Percentiles rank a stretch among this genome's conserved stretches.
These are phyloP conservation scores for Gymnogyps californianus DNA, from an alignment of 2,113 vertebrate genomes.

Conservation along the genomic window DNA sequence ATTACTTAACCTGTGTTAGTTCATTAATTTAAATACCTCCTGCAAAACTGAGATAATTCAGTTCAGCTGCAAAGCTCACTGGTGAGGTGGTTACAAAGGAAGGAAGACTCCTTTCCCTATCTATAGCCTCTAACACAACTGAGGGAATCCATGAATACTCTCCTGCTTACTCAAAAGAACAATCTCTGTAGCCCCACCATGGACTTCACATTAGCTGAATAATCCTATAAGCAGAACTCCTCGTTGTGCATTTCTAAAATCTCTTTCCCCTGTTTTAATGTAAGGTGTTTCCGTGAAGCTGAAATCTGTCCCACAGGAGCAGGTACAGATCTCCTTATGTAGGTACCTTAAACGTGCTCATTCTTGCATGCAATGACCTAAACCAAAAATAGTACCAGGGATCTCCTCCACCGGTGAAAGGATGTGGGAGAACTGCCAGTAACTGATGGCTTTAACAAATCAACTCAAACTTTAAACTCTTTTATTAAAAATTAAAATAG, in stretches of 20 bases:
- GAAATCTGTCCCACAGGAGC: background rate
- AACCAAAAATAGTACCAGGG: background rate
- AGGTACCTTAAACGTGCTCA: background rate
- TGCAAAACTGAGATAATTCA: background rate
- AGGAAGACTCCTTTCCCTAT: background rate
- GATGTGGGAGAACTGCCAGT: background rate
- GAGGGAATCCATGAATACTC: background rate
- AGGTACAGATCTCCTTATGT: background rate
- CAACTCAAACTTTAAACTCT: background rate
- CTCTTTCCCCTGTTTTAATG: background rate
- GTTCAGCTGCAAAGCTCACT: background rate
- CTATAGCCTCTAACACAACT: background rate
- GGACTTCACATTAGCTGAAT: background rate
- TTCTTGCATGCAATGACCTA: background rate
- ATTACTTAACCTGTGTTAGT: background rate
- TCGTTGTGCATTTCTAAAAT: background rate
- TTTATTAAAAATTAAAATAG: background rate
- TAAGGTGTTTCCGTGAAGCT: background rate
- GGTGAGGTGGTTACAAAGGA: background rate
- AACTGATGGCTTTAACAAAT: background rate
- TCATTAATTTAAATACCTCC: background rate
- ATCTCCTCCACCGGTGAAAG: background rate
- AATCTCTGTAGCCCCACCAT: background rate
- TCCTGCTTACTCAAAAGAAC: background rate
- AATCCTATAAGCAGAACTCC: background rate